A percentile compares a stretch with the other conserved stretches of the same genome.
These are phyloP conservation scores for Prionailurus bengalensis DNA, from an alignment of 2,113 vertebrate species.

Conservation along the genomic window DNA sequence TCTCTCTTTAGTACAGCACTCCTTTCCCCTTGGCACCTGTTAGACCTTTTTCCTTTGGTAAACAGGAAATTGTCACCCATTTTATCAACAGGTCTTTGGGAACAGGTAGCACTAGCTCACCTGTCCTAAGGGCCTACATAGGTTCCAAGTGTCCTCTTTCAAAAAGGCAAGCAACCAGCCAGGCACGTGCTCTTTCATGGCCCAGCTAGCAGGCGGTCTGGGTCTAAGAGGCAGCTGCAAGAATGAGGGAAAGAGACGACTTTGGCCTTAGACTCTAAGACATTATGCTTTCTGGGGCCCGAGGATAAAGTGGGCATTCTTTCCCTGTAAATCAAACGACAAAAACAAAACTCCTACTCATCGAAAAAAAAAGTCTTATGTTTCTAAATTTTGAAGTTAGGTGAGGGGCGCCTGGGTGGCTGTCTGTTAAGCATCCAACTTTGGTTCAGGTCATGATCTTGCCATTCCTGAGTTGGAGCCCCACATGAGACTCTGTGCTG, in stretches of 20 bases:
- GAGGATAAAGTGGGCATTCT: background rate
- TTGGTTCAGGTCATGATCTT: no score
- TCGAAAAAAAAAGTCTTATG: background rate
- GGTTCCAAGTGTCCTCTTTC: slow-evolving; percentile 46
- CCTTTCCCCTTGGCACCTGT: background rate
- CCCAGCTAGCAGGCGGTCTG: background rate
- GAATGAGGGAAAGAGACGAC: background rate
- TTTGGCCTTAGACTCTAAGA: background rate
- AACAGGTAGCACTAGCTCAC: slow-evolving; percentile 6
- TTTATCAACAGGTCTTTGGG: slow-evolving; percentile 69
- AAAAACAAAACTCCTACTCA: background rate
- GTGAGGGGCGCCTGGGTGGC: background rate
- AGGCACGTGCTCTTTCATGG: background rate
- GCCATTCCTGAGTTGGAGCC: no score
- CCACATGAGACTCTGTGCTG: no score
- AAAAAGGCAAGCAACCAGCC: background rate
- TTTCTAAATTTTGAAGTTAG: slow-evolving; percentile 18
- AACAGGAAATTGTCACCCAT: slow-evolving; percentile 84
- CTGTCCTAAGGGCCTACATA: background rate
- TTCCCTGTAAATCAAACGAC: background rate
- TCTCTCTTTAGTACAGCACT: background rate
- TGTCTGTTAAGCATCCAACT: no score
- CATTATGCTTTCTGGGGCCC: background rate
- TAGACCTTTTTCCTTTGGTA: slow-evolving; percentile 14
- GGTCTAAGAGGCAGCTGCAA: background rate